Base-by-base conservation (phyloP, 2,888 invertebrate genomes). In the Lasioglossum pauxillum region DNA sequence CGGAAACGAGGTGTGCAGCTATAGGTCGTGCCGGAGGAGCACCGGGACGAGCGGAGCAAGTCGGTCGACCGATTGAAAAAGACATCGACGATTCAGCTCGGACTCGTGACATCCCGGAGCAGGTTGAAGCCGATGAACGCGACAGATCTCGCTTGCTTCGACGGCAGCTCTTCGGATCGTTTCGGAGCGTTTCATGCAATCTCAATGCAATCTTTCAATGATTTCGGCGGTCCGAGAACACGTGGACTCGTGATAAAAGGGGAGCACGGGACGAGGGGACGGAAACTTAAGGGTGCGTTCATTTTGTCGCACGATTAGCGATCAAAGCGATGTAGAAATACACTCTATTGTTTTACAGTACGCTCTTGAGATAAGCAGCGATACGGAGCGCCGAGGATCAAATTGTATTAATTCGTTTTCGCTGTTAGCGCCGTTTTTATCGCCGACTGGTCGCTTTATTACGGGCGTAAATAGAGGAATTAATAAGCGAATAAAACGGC, bases 31-130 rank as follows among this genome's bases (percentile, higher is more conserved):
- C 3, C 35, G 19, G 67, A 60, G 14, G 5, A 60, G 60, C 60
- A 53, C 23, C 53, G 23, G 2, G 67, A 67, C 35, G 67, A 8
- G 46, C 46, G 27, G 49, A 67, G 49, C 75, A 86, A 82, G 84
- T 82, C 80, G 84, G 82, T 82, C 83, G 88, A 71, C n/a, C 69
- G 74, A 82, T 44, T 64, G 88, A 89, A 86, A 89, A 83, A 87
- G 85, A 88, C 82, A 82, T 83, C 75, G 89, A 46, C 78, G 82
- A 19, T 38, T 76, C 75, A 44, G 76, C 82, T 81, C 81, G 67
- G 49, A 64, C 49, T 53, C 80, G 76, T 75, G 82, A 87, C 85
- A 67, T 75, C 67, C 67, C 78, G 38, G 78, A 80, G 77, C 85
- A 78, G 87, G 81, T 84, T 89, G 86, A 78, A 74, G 78, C 44